These are phyloP conservation scores for Tupiocoris notatus DNA, from an alignment of 2,888 invertebrate genomes.

Conservation along the genomic window DNA sequence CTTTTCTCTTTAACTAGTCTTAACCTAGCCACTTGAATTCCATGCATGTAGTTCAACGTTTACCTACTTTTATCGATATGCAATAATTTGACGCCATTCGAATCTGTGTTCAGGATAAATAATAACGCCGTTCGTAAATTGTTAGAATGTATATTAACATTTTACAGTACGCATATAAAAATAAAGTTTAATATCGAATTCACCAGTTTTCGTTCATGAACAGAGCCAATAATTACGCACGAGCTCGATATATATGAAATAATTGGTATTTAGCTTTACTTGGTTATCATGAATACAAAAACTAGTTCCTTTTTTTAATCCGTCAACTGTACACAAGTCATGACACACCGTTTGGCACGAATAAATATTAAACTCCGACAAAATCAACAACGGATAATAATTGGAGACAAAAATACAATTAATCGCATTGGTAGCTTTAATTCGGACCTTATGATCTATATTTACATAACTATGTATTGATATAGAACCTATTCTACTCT, in stretches of 20 bases:
- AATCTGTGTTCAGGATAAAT: too few species aligned
- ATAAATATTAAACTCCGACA: conserved; percentile 28
- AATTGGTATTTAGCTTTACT: neutral
- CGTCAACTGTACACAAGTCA: conserved; percentile 1
- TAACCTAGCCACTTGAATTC: too few species aligned
- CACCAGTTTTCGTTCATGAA: neutral
- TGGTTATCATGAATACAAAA: neutral
- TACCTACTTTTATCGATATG: too few species aligned
- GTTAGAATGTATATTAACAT: neutral
- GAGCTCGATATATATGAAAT: neutral
- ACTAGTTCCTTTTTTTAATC: neutral
- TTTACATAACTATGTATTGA: conserved; percentile 15
- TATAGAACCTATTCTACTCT: conserved; percentile 8
- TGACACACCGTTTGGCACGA: conserved; percentile 43
- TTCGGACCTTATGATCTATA: conserved; percentile 21
- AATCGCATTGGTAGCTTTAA: neutral
- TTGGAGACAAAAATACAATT: neutral
- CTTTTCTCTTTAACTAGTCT: too few species aligned
- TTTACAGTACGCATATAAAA: neutral
- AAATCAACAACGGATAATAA: conserved; percentile 1
- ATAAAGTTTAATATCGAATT: neutral
- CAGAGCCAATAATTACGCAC: neutral
- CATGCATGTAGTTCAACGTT: too few species aligned
- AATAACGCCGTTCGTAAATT: too few species aligned
- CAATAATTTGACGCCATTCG: too few species aligned